Evolutionary conservation across 2,888 invertebrate genomes (phyloP), one percentile per base, ranked within the genome.

Genomic region (Bugulina stolonifera): DNA sequence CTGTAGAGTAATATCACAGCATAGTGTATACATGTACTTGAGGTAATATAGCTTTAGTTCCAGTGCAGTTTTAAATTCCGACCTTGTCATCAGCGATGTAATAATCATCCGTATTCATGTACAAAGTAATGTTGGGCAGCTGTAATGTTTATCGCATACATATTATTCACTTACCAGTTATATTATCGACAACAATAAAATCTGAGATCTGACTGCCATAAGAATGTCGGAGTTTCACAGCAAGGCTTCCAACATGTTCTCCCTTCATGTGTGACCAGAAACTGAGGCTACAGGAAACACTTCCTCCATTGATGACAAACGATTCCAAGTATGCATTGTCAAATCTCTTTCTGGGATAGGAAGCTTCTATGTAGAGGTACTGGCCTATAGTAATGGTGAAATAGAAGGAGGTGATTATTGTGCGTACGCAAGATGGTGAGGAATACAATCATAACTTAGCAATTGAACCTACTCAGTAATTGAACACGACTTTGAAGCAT

Each of bases 301-400:
- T 74, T 22, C 64, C 34, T 27, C 74, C 34, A 14, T 72, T 64
- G 25, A 75, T 54, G n/a, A 54, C 70, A 34, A 75, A 73, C 1
- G 75, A 75, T 54, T 54, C 69, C 2, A 88, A 82, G 74, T 87
- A 81, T 0, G 89, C 88, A 29, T 82, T 82, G 77, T 89, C 88
- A 0, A 88, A 89, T 1, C 87, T 86, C 73, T 86, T 78, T 58
- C 88, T 82, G 0, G 89, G 88, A 75, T 86, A 87, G 1, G 87
- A 70, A 3, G 70, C 35, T 43, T 70, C 70, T 27, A 70, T 70
- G 70, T 70, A 70, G 5, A 70, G 25, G 75, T 81, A 82, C 74
- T 79, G 77, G 10, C 81, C 81, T 3, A 54, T 86, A 78, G 88
- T 87, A 57, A 88, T 87, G 78, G 81, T 14, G 22, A 52, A 52